Base-by-base conservation (phyloP, 2,888 invertebrate genomes). In the Phania funesta region DNA sequence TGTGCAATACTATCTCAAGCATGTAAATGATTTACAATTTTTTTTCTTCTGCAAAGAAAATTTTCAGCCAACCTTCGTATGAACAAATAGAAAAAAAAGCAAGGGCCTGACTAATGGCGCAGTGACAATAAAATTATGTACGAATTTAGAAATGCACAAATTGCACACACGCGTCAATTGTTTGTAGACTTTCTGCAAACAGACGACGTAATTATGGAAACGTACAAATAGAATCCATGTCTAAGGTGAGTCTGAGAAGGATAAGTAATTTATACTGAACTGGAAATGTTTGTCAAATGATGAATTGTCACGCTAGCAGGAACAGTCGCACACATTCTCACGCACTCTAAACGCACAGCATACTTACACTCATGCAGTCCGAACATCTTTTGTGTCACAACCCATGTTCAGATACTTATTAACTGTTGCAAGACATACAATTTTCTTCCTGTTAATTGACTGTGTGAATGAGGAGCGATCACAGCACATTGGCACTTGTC, bases 91-190 rank as follows among this genome's bases (percentile, higher is more conserved):
- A 44, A 44, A n/a, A 18, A 18, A 35, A 18, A 65, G 62, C 48
- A 70, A 67, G 67, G 32, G 71, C 67, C 48, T 71, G 60, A 71
- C 76, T 73, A 81, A 76, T 76, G 67, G 76, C 60, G 65, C 76
- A 81, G 71, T 77, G 77, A 76, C 77, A 81, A 81, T 73, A 77
- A 81, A 81, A 77, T 81, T 76, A 81, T 75, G 38, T 76, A 60
- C 52, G 65, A 71, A 65, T 60, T 76, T 76, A 65, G 76, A 81
- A 81, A 68, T 77, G 77, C 73, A 81, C 81, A 81, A 77, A 81
- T 81, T 81, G 81, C 81, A 81, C 48, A 75, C 75, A 81, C 81
- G 77, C 67, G 71, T 68, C 81, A 73, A 48, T 68, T 62, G 54
- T 65, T 68, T 62, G 54, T 65, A 81, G 71, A 67, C 80, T 35